Base-by-base conservation (phyloP, 2,888 invertebrate genomes). In the Melanostoma mellinum region DNA sequence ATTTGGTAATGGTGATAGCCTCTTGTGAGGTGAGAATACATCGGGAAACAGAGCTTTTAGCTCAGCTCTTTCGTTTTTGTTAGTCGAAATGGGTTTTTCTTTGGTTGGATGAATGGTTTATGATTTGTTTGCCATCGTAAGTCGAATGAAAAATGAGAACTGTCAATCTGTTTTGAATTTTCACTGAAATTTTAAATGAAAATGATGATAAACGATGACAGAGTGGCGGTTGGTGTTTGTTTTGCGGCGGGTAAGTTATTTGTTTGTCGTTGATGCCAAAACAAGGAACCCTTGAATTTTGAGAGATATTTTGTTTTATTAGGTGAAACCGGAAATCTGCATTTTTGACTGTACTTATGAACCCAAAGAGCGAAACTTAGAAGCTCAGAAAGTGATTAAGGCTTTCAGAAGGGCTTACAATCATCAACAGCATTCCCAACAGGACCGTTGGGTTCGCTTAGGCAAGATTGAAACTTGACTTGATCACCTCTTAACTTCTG, bases 11-110 rank as follows among this genome's bases (percentile, higher is more conserved):
- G 10, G 35, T 40, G 78, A 74, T 73, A 65, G 48, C n/a, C 48
- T 35, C 35, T 4, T 2, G 6, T 2, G 50, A 67, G 65, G 68
- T 74, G 78, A 58, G 52, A 68, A 72, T 40, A 65, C 50, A 55
- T 63, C 56, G 20, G 20, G 20, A 20, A 20, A 20, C 20, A 20
- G 20, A 74, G 78, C 78, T 84, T 63, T 73, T 10, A 53, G 40
- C 4, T 33, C 71, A 79, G 60, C 78, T 84, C 84, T 71, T 84
- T 79, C 78, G 78, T 79, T 71, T 72, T 53, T 33, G 10, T 33
- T 67, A 9, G 0, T 9, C 48, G 42, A 58, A 55, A 44, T 71
- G 30, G 33, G 3, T 44, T 61, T 53, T 61, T 5, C 5, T 53
- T 52, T 42, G 20, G 35, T 40, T 6, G 33, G 42, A 20, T 60